Evolutionary conservation across 2,888 invertebrate species (phyloP).

Genomic region (Emesis russula): DNA sequence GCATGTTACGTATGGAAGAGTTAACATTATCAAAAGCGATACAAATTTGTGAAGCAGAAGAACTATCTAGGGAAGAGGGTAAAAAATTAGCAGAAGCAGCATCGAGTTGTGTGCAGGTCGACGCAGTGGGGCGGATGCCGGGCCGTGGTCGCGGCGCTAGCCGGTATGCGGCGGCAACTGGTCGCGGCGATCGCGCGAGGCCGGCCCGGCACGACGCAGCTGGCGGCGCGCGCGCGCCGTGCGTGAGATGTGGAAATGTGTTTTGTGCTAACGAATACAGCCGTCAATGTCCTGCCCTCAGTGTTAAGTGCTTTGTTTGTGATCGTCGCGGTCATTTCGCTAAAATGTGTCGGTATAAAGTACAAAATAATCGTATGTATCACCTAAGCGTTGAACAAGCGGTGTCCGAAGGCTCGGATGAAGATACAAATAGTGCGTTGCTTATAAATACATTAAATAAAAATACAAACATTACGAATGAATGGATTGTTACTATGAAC

Average conservation of each 20-base stretch:
- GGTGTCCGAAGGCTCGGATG: not conserved
- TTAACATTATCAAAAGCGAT: conserved; percentile 37
- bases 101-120: not conserved
- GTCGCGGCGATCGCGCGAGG: too few species aligned
- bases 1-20: too few species aligned
- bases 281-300: not conserved
- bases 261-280: not conserved
- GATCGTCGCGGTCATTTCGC: not conserved
- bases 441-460: not conserved
- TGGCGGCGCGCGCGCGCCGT: not conserved
- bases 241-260: not conserved
- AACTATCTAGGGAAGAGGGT: conserved; percentile 49
- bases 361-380: not conserved
- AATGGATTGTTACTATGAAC: conserved; percentile 57
- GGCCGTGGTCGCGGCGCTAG: too few species aligned
- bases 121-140: not conserved
- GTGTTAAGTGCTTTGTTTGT: not conserved
- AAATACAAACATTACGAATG: not conserved
- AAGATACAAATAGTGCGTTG: not conserved
- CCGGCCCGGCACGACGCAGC: not conserved
- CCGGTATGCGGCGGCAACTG: too few species aligned
- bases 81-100: not conserved
- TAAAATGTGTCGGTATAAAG: not conserved
- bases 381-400: not conserved
- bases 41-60: conserved; percentile 61